Evolutionary conservation across 2,888 invertebrate species (phyloP).

Genomic region (Tenthredo livida): DNA sequence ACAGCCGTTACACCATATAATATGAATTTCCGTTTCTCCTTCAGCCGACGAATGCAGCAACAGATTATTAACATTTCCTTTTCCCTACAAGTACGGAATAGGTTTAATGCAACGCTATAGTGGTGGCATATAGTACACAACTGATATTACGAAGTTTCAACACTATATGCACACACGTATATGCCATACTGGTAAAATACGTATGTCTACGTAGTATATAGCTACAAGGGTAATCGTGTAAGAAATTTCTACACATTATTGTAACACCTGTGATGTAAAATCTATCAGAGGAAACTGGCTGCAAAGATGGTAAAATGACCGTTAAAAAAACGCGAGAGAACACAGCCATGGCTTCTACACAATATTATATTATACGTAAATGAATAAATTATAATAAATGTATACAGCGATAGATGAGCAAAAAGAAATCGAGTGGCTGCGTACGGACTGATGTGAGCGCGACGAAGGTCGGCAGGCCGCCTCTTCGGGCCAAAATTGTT

Average conservation of each 20-base stretch:
- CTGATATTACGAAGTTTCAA: too few relatives aligned
- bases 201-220: background rate
- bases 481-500: conserved; percentile 31
- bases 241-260: background rate
- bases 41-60: conserved; percentile 6
- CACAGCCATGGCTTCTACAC: background rate
- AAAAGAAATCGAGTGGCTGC: conserved; percentile 10
- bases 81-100: background rate
- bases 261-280: background rate
- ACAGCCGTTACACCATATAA: conserved; percentile 35
- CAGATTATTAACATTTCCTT: background rate
- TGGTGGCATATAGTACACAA: too few relatives aligned
- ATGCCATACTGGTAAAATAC: background rate
- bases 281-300: background rate
- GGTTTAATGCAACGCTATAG: too few relatives aligned
- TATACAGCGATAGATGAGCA: background rate
- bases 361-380: background rate
- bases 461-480: conserved; percentile 18
- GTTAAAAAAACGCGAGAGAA: background rate
- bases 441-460: background rate
- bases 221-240: background rate
- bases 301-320: background rate
- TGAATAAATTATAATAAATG: conserved; percentile 26
- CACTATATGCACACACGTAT: too few relatives aligned
- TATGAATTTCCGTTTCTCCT: conserved; percentile 41